These are phyloP conservation scores for Drosophila biarmipes DNA, from an alignment of 1,140 invertebrate genomes.

Conservation along the genomic window DNA sequence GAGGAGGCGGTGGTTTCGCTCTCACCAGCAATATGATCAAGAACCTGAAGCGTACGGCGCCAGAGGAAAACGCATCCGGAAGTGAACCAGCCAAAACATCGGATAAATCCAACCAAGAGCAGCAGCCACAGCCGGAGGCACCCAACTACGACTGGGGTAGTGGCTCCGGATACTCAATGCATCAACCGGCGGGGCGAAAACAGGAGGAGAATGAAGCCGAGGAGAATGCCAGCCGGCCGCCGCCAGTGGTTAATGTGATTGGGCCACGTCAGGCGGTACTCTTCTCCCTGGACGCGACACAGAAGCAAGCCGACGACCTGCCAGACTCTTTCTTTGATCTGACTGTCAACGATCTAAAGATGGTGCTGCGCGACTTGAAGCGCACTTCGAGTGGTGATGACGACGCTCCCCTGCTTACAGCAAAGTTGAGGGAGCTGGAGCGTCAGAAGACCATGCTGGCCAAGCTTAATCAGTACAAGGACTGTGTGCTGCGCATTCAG, in stretches of 20 bases:
- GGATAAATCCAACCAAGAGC: constrained; percentile 10
- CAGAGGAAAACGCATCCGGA: constrained; percentile 9
- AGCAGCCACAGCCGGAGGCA: constrained; percentile 28
- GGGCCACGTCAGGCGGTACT: constrained; percentile 89
- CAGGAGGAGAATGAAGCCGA: constrained; percentile 25
- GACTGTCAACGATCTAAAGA: constrained; percentile 90
- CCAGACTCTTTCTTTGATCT: constrained; percentile 94
- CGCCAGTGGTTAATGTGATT: constrained; percentile 79
- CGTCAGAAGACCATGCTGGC: constrained; percentile 86
- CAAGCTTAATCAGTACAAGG: constrained; percentile 88
- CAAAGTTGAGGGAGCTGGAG: constrained; percentile 87
- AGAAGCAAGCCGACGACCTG: constrained; percentile 87
- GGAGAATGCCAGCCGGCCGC: constrained; percentile 33
- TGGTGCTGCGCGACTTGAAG: constrained; percentile 89
- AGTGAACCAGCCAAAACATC: constrained; percentile 1
- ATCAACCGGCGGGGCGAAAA: constrained; percentile 13
- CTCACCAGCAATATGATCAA: constrained; percentile 73
- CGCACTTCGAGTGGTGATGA: constrained; percentile 87
- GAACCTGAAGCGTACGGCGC: constrained; percentile 61
- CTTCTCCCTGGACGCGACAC: constrained; percentile 87
- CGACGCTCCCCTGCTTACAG: constrained; percentile 89
- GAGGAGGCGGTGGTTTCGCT: constrained; percentile 61
- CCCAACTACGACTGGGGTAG: constrained; percentile 76
- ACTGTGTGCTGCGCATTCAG: constrained; percentile 90
- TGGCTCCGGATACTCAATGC: constrained; percentile 63